Percentiles rank a stretch among this genome's conserved stretches.
phyloP scores from a whole-genome alignment of 2,888 invertebrate species.

The Synanthedon andrenaeformis region DNA sequence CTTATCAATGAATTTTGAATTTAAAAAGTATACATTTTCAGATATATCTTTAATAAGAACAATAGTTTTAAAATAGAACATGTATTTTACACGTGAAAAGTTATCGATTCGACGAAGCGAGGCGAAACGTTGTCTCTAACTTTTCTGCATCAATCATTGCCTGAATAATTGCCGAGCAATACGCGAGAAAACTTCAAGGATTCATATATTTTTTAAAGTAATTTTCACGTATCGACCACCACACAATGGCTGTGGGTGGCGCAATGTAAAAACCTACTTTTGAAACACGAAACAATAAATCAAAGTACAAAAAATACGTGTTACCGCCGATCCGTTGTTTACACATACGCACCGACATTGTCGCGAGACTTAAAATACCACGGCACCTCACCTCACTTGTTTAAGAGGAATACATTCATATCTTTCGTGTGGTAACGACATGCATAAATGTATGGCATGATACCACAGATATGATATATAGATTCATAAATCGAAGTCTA shows the following conservation, averaged over 20 bases:
- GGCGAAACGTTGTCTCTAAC: too few species aligned
- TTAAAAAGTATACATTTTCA: too few species aligned
- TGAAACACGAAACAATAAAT: constrained; percentile 65
- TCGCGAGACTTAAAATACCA: constrained; percentile 41
- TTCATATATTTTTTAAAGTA: constrained; percentile 2
- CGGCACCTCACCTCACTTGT: constrained; percentile 21
- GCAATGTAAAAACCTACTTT: constrained; percentile 52
- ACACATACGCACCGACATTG: constrained; percentile 52
- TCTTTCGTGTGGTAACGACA: neutral
- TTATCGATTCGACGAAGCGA: too few species aligned
- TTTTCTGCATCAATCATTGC: too few species aligned
- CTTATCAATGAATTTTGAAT: too few species aligned
- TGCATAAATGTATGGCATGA: neutral
- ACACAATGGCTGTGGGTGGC: constrained; percentile 57
- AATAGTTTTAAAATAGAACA: too few species aligned
- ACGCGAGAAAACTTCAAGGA: too few species aligned
- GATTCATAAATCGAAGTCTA: neutral
- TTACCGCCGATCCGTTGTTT: constrained; percentile 57
- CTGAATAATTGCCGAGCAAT: too few species aligned
- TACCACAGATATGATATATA: neutral
- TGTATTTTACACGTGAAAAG: too few species aligned
- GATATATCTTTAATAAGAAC: too few species aligned
- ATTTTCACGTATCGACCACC: constrained; percentile 33
- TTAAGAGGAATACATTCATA: constrained; percentile 33
- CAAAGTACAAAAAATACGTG: constrained; percentile 64